Evolutionary conservation across 2,113 vertebrate species (phyloP).

Genomic region (Eptesicus fuscus): DNA sequence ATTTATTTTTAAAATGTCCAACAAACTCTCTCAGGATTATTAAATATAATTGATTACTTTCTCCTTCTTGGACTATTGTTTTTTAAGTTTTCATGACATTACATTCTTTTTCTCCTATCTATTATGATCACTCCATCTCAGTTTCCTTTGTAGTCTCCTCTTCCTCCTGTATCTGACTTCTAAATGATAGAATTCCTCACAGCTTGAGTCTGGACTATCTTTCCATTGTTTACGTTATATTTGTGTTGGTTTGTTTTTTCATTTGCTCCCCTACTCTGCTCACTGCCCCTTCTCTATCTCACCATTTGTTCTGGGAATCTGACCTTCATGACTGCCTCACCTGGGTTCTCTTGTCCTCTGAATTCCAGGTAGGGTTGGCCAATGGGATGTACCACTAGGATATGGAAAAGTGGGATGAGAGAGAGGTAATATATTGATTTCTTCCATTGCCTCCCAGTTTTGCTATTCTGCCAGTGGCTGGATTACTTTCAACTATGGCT

Average conservation of each 20-base stretch:
- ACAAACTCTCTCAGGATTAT: background rate
- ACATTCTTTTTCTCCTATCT: background rate
- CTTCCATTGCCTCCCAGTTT: background rate
- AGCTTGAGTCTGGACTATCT: background rate
- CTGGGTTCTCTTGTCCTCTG: background rate
- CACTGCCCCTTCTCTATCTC: background rate
- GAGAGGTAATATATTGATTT: background rate
- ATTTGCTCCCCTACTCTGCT: background rate
- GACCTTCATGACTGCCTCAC: background rate
- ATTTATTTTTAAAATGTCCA: background rate
- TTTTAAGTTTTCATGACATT: background rate
- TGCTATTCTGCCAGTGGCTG: background rate
- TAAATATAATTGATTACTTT: background rate
- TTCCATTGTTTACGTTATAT: background rate
- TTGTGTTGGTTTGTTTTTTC: background rate
- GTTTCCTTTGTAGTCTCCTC: background rate
- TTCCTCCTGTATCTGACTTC: background rate
- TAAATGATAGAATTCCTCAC: background rate
- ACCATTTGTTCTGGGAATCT: background rate
- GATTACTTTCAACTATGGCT: background rate
- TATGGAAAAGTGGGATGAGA: background rate
- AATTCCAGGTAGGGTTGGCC: background rate
- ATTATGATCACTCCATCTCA: background rate
- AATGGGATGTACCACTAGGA: background rate
- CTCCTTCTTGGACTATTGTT: background rate